Evolutionary conservation across 2,113 vertebrate genomes (phyloP).

Genomic region (Sakesphorus luctuosus): DNA sequence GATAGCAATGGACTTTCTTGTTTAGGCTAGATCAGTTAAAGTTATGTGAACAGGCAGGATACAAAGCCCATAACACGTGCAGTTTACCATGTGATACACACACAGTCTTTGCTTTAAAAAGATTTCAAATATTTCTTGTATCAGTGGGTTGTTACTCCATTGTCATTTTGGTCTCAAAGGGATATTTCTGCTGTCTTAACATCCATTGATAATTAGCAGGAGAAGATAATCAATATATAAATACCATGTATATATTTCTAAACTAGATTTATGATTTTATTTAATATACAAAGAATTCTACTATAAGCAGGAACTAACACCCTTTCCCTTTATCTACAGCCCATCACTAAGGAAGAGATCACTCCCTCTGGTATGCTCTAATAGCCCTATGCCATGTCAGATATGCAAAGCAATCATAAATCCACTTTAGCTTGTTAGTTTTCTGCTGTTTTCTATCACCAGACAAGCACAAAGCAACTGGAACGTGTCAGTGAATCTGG

Average conservation of each 20-base stretch:
- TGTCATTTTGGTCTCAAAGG: not conserved
- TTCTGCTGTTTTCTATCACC: slow-evolving; percentile 64
- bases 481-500: slow-evolving; percentile 60
- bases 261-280: not conserved
- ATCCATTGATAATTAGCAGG: not conserved
- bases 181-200: not conserved
- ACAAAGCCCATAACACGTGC: not conserved
- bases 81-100: not conserved
- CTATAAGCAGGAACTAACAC: not conserved
- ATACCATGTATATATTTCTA: not conserved
- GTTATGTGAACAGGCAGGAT: not conserved
- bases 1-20: slow-evolving; percentile 5
- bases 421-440: slow-evolving; percentile 59
- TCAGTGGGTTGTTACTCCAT: not conserved
- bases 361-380: slow-evolving; percentile 42
- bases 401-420: slow-evolving; percentile 63
- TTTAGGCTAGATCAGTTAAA: not conserved
- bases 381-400: slow-evolving; percentile 31
- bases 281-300: not conserved
- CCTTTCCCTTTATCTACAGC: slow-evolving; percentile 26
- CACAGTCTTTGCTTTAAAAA: not conserved
- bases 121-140: not conserved
- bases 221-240: not conserved
- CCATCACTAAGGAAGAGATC: slow-evolving; percentile 27
- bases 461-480: slow-evolving; percentile 61